Percentiles rank a stretch among this genome's conserved stretches.
Evolutionary conservation across 1,140 invertebrate species (phyloP).

Genomic region (Brachionus koreanus): DNA sequence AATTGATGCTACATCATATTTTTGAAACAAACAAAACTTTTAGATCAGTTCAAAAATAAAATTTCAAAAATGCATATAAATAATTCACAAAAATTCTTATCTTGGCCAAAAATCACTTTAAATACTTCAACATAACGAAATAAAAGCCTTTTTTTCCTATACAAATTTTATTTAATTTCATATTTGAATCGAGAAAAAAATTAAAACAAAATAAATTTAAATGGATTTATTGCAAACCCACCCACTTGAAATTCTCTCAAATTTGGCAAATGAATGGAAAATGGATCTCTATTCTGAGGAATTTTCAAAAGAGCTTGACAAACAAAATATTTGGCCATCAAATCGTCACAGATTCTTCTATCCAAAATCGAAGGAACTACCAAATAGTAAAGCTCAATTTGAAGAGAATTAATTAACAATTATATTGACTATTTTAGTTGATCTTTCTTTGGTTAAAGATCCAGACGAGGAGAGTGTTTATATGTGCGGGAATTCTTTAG

Average conservation of each 20-base stretch:
- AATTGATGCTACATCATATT: not conserved
- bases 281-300: constrained; percentile 44
- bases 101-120: constrained; percentile 2
- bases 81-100: not conserved
- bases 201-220: not conserved
- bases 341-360: constrained; percentile 56
- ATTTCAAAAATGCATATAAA: not conserved
- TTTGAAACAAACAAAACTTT: not conserved
- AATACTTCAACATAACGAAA: not conserved
- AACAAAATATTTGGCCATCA: constrained; percentile 53
- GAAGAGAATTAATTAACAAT: not conserved
- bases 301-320: constrained; percentile 59
- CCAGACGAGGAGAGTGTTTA: constrained; percentile 60
- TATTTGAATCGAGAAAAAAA: not conserved
- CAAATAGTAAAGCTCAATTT: constrained; percentile 51
- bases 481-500: constrained; percentile 63
- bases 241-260: not conserved
- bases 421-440: constrained; percentile 15
- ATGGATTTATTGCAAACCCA: not conserved
- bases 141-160: not conserved
- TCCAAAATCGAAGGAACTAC: constrained; percentile 58
- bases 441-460: not conserved
- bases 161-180: not conserved
- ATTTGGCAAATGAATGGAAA: constrained; percentile 24
- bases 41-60: not conserved